Base-by-base conservation (phyloP, 2,888 invertebrate genomes). In the Agrotis puta region DNA sequence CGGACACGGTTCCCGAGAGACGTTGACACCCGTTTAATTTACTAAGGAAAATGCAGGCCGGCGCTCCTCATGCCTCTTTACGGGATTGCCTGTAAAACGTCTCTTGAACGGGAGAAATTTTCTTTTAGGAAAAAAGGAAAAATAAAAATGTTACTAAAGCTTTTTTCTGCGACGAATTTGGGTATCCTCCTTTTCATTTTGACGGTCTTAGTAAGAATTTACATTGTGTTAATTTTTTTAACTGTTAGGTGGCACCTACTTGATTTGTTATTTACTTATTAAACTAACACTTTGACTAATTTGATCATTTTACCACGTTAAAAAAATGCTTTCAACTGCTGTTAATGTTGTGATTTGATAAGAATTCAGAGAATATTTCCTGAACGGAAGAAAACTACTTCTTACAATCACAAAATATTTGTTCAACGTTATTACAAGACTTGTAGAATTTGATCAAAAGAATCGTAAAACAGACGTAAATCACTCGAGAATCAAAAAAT, bases 11-110 rank as follows among this genome's bases (percentile, higher is more conserved):
- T 69, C 70, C 66, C 64, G 18, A 18, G 71, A 58, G 66, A 62
- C 64, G 72, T 47, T 70, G 83, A 83, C 74, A 77, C 69, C 69
- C 72, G 65, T 74, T 79, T 83, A 82, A 83, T 83, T 83, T 79
- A 79, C 73, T 71, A 59, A 77, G 50, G 77, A 74, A 78, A 74
- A 79, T 67, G 70, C 68, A 64, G 69, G 68, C 50, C 64, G 70
- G 48, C 57, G 56, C 39, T 69, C 64, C 68, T 71, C 54, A 51
- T 69, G 54, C 50, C 50, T 76, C 68, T 79, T 81, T 81, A 76
- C 67, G 62, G 67, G 67, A 79, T 79, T 63, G 71, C 70, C 62
- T 76, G 81, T 73, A 66, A 65, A 74, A 70, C 61, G 27, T 72
- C 51, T 24, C 56, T 69, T 54, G 64, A 61, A 39, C 11, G 62